Base-by-base conservation (phyloP, 2,113 vertebrate species). In the Anas platyrhynchos region DNA sequence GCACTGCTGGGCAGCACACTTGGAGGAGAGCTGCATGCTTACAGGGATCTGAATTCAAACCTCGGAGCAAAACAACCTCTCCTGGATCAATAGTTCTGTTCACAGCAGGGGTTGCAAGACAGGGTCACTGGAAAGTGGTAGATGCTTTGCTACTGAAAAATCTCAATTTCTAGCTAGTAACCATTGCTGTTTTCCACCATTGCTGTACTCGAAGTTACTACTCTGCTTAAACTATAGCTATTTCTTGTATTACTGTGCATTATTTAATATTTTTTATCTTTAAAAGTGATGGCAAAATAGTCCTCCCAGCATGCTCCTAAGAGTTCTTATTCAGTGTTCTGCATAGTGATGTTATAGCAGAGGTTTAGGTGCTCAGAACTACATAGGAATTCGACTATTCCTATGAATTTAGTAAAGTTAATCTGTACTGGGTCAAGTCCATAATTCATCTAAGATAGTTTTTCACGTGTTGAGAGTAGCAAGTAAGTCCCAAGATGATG, bases 11-110 rank as follows among this genome's bases (percentile, higher is more conserved):
- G 62, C 69, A 83, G 75, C 72, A 34, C 20, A 26, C 72, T 88
- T 7, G 65, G 44, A 62, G 63, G 7, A 84, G 79, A 79, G 68
- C 63, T 93, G 68, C 50, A 71, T 73, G 80, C 80, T 58, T 69
- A 62, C 36, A n/a, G 66, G 61, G 87, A 38, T 41, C 77, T 84
- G 69, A 75, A 78, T 78, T 75, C 52, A 63, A 91, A 48, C 52
- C 62, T 71, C 65, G 11, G 84, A 91, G 66, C 69, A 84, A 89
- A 94, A 65, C 65, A 78, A 16, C 54, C 52, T 50, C 36, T 72
- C 87, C 41, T 36, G 66, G 77, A 93, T 95, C 87, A 68, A 92
- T 92, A 87, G 69, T 92, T 89, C 87, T 94, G 73, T 89, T 92
- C 87, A 52, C 69, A 75, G 81, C 61, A 87, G 52, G 86, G 44